A percentile compares a stretch with the other conserved stretches of the same genome.
Evolutionary conservation across 2,888 invertebrate genomes (phyloP).

Genomic region (Liodrosophila aerea): DNA sequence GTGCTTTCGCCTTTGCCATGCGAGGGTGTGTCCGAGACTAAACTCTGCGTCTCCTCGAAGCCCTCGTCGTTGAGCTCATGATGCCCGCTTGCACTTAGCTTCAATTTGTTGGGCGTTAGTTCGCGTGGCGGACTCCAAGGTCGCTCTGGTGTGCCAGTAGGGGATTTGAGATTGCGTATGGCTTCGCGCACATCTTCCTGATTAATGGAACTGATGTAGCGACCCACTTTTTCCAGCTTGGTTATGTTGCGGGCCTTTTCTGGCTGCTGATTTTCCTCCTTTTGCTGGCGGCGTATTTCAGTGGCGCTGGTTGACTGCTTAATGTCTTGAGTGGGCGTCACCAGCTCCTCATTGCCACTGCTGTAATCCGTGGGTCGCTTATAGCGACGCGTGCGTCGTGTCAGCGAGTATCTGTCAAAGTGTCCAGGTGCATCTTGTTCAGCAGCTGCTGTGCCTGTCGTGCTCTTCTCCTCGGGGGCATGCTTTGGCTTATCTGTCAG

Average conservation of each 20-base stretch:
- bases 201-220: constrained; percentile 88
- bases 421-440: constrained; percentile 85
- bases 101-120: constrained; percentile 67
- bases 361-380: constrained; percentile 86
- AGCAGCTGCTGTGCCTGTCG: constrained; percentile 2
- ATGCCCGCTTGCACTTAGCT: constrained; percentile 67
- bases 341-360: constrained; percentile 84
- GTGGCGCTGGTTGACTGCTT: constrained; percentile 61
- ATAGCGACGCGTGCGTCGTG: constrained; percentile 91
- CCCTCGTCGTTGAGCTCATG: constrained; percentile 92
- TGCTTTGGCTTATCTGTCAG: constrained; percentile 59
- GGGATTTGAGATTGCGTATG: constrained; percentile 86
- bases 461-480: constrained; percentile 29
- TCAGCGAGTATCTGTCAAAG: constrained; percentile 92
- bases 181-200: constrained; percentile 88
- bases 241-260: constrained; percentile 79
- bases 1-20: constrained; percentile 87
- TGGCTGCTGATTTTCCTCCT: constrained; percentile 73
- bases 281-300: constrained; percentile 53
- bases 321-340: constrained; percentile 79
- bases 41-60: constrained; percentile 94
- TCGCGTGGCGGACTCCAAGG: constrained; percentile 84
- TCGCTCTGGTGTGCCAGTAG: constrained; percentile 85
- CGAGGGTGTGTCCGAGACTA: constrained; percentile 93
- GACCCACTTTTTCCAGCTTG: constrained; percentile 83